Evolutionary conservation across 2,888 invertebrate genomes (phyloP), one percentile per base, ranked within the genome.

Genomic region (Acrobasis repandana): DNA sequence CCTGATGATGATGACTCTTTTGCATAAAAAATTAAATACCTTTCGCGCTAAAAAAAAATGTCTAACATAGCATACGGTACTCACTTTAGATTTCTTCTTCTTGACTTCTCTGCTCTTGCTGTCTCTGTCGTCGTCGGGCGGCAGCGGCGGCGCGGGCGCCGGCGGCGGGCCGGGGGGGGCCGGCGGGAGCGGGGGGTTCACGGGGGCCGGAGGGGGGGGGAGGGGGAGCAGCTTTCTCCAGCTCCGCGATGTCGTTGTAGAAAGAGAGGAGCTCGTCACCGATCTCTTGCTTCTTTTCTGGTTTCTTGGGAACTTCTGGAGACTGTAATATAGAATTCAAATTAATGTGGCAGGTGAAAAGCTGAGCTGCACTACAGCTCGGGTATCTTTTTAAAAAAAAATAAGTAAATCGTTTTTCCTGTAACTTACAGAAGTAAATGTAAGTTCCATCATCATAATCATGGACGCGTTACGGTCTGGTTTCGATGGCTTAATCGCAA

Each of bases 201-300:
- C 54, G 50, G 15, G 70, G 9, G 11, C 16, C 20, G 9, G 73
- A 67, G 2, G 70, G 67, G 61, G 60, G 72, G 10, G 70, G 76
- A 0, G 69, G 66, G 0, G 74, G 68, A 0, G 74, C 62, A 0
- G 72, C 68, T 50, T 89, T 88, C 67, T 93, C 93, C 1, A 93
- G 65, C 54, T 90, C 86, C 0, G 93, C 93, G 33, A 93, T 82
- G 63, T 93, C 93, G 66, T 84, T 93, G 83, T 93, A 94, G 82
- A 93, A 94, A 0, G 92, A 93, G 20, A 86, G 80, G 0, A 94
- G 76, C 62, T 93, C 93, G 28, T 93, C 92, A 18, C 89, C 87
- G 14, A 93, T 88, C 62, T 87, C 88, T 61, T 81, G 82, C 62
- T 84, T 86, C 3, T 73, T 68, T 62, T 84, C 86, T 73, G 79